Evolutionary conservation across 2,888 invertebrate species (phyloP), one percentile per base, ranked within the genome.

Genomic region (Aphidius colemani): DNA sequence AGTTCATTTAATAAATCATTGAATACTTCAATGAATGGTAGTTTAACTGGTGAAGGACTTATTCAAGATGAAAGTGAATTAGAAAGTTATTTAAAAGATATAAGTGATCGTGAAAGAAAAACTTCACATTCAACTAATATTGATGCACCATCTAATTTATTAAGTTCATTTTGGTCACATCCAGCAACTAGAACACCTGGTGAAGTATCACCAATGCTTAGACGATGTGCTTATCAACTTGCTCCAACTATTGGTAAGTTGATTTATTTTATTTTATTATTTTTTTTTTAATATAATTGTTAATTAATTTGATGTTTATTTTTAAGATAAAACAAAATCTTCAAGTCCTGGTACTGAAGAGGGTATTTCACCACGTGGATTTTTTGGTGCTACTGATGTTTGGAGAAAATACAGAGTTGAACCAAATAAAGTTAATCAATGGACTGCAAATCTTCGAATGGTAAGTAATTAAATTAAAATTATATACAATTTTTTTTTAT

Each of bases 361-460:
- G 71, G 83, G 81, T 63, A 81, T 76, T 63, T 83, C 83, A n/a
- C 83, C 84, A 6, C 79, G 82, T 59, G 81, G 83, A 39, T 76
- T 80, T 13, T 84, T 85, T 59, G 81, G 83, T 13, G 73, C 74
- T 40, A 81, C 83, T 65, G 84, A 83, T 72, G 84, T 87, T 63
- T 90, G 89, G 89, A 85, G 87, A 66, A 86, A 87, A 56, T 85
- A 90, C 67, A 86, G 87, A 75, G 84, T 91, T 6, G 88, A 89
- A 78, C 88, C 89, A 30, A 87, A 85, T 64, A 87, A 87, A 71
- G 85, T 94, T 60, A 91, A 90, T 64, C 88, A 90, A 79, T 93
- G 91, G 89, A 90, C 90, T 71, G 90, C 90, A 67, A 92, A 92
- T 84, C 83, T 93, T 69, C 84, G 93, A 69, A 88, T 89, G 84